Conservation (phyloP, 2,113 vertebrate species). For the Cathartes aura region DNA sequence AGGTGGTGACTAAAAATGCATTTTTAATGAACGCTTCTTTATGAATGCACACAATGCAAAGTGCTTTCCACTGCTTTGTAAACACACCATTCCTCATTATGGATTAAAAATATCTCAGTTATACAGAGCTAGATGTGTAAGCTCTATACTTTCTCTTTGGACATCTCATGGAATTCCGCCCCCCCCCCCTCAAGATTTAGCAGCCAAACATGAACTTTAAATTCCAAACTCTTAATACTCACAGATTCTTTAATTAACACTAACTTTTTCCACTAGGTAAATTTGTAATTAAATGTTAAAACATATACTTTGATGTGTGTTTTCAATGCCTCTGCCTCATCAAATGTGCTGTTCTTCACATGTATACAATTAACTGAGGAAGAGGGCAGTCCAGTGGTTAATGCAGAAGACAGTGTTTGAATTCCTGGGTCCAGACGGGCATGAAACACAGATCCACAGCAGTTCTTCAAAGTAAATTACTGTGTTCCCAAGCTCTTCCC, state of each 20-base stretch:
- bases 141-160: background rate
- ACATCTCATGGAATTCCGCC: background rate
- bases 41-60: background rate
- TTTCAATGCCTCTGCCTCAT: background rate
- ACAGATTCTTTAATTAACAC: background rate
- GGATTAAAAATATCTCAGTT: background rate
- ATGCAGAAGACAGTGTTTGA: background rate
- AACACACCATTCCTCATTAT: background rate
- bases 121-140: background rate
- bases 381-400: background rate
- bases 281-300: background rate
- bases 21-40: slow-evolving; percentile 41
- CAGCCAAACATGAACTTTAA: background rate
- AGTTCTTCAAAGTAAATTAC: background rate
- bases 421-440: background rate
- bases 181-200: background rate
- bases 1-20: slow-evolving; percentile 39
- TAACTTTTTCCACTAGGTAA: background rate
- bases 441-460: background rate
- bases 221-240: background rate
- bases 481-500: background rate
- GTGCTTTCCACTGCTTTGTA: background rate
- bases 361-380: background rate
- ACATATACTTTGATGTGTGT: background rate
- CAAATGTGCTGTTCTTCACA: background rate